phyloP scores from a whole-genome alignment of 92 coral and sea anemone species.

The Hydrozoanthus gracilis region DNA sequence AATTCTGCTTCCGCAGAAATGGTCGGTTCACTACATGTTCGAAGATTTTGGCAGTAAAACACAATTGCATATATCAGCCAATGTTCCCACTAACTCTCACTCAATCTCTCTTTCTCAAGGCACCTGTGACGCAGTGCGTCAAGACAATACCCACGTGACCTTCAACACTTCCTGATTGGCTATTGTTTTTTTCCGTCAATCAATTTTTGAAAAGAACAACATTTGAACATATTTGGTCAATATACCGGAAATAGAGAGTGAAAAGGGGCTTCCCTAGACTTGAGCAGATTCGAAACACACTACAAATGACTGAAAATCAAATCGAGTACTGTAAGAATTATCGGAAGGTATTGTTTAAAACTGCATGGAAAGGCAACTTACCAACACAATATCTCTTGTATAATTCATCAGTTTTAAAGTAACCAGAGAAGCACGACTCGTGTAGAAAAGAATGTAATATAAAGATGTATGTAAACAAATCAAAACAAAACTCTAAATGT shows the following conservation, averaged over 20 bases:
- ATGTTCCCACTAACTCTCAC: conserved; percentile 16
- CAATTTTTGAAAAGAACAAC: conserved; percentile 42
- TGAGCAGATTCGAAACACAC: neutral
- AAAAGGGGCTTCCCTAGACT: conserved; percentile 49
- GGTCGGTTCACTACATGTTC: conserved; percentile 40
- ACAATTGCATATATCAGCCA: neutral
- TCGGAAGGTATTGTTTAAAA: too few species aligned
- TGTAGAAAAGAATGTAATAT: too few species aligned
- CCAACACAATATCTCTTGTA: too few species aligned
- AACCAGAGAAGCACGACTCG: too few species aligned
- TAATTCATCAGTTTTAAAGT: too few species aligned
- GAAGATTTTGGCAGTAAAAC: conserved; percentile 7
- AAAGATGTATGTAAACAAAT: too few species aligned
- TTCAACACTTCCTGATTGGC: conserved; percentile 39
- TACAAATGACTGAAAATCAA: neutral
- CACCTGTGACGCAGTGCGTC: conserved; percentile 49
- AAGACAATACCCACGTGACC: conserved; percentile 49
- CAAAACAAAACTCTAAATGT: too few species aligned
- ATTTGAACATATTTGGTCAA: conserved; percentile 50
- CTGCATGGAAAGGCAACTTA: too few species aligned
- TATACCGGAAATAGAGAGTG: conserved; percentile 28
- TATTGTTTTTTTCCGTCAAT: conserved; percentile 43
- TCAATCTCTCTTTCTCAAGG: conserved; percentile 18
- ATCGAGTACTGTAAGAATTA: neutral
- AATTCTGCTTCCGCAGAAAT: conserved; percentile 43